Evolutionary conservation across 1,140 invertebrate genomes (phyloP).

Genomic region (Popillia japonica): DNA sequence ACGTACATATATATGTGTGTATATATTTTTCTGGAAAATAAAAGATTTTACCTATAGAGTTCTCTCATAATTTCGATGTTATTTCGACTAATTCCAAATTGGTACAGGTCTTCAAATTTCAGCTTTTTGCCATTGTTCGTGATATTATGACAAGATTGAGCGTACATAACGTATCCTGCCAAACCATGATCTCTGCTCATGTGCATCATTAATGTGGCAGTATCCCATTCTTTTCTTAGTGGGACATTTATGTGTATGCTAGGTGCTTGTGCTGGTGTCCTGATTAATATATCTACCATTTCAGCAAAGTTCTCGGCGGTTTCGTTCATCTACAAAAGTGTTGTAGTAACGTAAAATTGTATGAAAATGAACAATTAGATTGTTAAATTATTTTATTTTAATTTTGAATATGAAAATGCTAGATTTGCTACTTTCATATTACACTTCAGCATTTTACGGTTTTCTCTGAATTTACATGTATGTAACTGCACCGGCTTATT

Average conservation of each 20-base stretch:
- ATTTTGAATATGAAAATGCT: not conserved
- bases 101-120: slow-evolving; percentile 71
- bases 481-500: too few species aligned
- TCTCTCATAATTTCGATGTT: slow-evolving; percentile 68
- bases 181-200: slow-evolving; percentile 91
- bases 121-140: slow-evolving; percentile 58
- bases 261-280: slow-evolving; percentile 61
- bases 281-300: slow-evolving; percentile 62
- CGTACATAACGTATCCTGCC: slow-evolving; percentile 80
- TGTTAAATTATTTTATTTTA: too few species aligned
- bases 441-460: too few species aligned
- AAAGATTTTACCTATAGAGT: slow-evolving; percentile 66
- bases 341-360: too few species aligned
- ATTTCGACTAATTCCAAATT: slow-evolving; percentile 67
- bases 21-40: slow-evolving; percentile 42
- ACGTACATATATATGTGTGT: not conserved
- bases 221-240: slow-evolving; percentile 62
- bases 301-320: slow-evolving; percentile 59
- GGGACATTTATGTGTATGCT: slow-evolving; percentile 62
- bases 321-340: slow-evolving; percentile 54
- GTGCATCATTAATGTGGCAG: slow-evolving; percentile 67
- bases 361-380: too few species aligned
- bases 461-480: too few species aligned
- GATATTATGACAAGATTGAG: slow-evolving; percentile 72
- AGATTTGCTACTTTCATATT: not conserved